These are phyloP conservation scores for Erpetoichthys calabaricus DNA, from an alignment of 2,797 vertebrate genomes.

Conservation along the genomic window DNA sequence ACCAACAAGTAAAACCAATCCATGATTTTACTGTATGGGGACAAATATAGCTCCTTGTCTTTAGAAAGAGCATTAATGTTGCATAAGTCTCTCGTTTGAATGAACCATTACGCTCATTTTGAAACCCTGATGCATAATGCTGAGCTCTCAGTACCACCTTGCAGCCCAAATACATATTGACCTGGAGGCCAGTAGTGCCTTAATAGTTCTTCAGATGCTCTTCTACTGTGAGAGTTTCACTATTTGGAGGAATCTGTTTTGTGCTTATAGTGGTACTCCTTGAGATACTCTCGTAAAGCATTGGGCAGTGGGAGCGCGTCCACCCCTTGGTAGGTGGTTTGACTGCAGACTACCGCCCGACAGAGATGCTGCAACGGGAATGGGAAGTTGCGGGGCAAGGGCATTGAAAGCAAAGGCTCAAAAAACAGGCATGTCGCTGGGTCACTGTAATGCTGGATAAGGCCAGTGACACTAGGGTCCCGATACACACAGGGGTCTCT, in stretches of 20 bases:
- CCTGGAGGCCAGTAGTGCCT: not conserved
- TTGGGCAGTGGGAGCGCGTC: slow-evolving; percentile 68
- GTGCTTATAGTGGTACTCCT: slow-evolving; percentile 86
- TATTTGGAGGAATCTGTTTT: slow-evolving; percentile 30
- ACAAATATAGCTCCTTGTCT: too few relatives aligned
- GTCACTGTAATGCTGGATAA: slow-evolving; percentile 86
- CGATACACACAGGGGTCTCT: slow-evolving; percentile 91
- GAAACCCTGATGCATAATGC: too few relatives aligned
- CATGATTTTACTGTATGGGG: too few relatives aligned
- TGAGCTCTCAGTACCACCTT: too few relatives aligned
- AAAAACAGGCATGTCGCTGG: slow-evolving; percentile 91
- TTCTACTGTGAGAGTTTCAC: not conserved
- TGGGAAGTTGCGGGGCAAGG: slow-evolving; percentile 79
- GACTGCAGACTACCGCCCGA: slow-evolving; percentile 78
- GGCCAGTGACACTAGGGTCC: slow-evolving; percentile 77
- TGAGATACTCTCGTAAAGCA: slow-evolving; percentile 77
- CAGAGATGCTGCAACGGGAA: slow-evolving; percentile 87
- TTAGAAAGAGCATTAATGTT: too few relatives aligned
- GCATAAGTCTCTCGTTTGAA: too few relatives aligned
- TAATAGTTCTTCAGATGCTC: not conserved
- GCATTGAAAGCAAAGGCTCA: slow-evolving; percentile 81
- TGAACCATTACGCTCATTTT: too few relatives aligned
- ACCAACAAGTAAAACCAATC: too few relatives aligned
- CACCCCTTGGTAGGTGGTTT: slow-evolving; percentile 76
- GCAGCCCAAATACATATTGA: too few relatives aligned